These are phyloP conservation scores for Oryzias celebensis DNA, from an alignment of 2,113 vertebrate genomes.

Conservation along the genomic window DNA sequence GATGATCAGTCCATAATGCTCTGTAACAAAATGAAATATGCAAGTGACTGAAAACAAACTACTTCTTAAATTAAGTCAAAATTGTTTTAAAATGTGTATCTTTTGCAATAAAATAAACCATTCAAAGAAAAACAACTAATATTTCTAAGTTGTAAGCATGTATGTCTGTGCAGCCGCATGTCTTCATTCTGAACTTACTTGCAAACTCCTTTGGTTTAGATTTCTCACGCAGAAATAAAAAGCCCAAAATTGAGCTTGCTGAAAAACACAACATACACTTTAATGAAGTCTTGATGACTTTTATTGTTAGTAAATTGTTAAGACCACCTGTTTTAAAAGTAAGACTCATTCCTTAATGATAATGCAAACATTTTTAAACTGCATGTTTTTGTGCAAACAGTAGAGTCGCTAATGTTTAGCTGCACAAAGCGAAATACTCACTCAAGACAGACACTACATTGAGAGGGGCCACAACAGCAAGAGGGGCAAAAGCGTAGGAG, in stretches of 20 bases:
- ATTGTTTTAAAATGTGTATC: no score
- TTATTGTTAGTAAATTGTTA: background rate
- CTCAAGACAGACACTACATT: constrained; percentile 89
- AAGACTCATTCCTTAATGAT: no score
- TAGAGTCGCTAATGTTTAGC: background rate
- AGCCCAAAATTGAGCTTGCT: constrained; percentile 95
- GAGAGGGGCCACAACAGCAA: constrained; percentile 89
- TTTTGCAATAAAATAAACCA: no score
- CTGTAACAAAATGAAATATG: constrained; percentile 66
- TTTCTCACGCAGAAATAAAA: constrained; percentile 94
- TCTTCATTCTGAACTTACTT: constrained; percentile 81
- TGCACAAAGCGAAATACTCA: constrained; percentile 56
- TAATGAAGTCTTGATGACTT: background rate
- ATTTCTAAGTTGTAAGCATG: constrained; percentile 20
- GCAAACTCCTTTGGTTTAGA: constrained; percentile 90
- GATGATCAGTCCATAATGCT: constrained; percentile 86
- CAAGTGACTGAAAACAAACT: background rate
- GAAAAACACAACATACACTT: constrained; percentile 26
- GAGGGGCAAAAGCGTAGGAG: constrained; percentile 91
- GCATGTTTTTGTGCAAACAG: background rate
- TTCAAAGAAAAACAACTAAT: no score
- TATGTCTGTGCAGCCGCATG: background rate
- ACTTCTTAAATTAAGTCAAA: no score
- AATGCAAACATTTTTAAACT: background rate
- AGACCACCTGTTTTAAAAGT: background rate